Conservation (phyloP, 2,888 invertebrate genomes). For the Drosophila melanosoma region DNA sequence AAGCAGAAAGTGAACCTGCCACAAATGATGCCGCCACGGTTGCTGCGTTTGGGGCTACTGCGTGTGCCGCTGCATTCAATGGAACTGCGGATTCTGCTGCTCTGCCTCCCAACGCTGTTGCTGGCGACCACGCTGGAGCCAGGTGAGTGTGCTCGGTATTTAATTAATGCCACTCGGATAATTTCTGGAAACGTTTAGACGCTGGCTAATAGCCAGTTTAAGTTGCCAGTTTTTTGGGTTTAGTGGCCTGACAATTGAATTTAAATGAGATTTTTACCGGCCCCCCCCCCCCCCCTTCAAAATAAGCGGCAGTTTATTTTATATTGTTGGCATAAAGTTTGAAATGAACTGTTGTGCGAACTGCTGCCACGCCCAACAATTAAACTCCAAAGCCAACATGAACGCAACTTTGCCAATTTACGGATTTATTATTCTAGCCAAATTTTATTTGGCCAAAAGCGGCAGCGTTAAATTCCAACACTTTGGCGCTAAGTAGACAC, state of each 20-base stretch:
- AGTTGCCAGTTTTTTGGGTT: constrained; percentile 26
- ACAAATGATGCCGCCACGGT: constrained; percentile 80
- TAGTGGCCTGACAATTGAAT: constrained; percentile 69
- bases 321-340: constrained; percentile 62
- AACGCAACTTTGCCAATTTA: constrained; percentile 75
- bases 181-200: constrained; percentile 29
- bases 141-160: constrained; percentile 81
- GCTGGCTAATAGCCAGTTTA: constrained; percentile 10
- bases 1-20: constrained; percentile 16
- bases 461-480: constrained; percentile 45
- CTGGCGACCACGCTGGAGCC: constrained; percentile 85
- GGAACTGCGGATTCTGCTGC: constrained; percentile 84
- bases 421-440: constrained; percentile 74
- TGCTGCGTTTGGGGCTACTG: constrained; percentile 64
- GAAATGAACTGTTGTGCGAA: constrained; percentile 12
- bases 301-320: constrained; percentile 65
- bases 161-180: constrained; percentile 54
- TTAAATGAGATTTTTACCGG: constrained; percentile 63
- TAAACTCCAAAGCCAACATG: constrained; percentile 39
- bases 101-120: constrained; percentile 85
- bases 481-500: constrained; percentile 59
- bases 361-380: constrained; percentile 32
- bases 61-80: constrained; percentile 84
- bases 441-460: constrained; percentile 63
- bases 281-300: constrained; percentile 12